phyloP scores from a whole-genome alignment of 2,113 vertebrate species.

The Hypocryptadius cinnamomeus region DNA sequence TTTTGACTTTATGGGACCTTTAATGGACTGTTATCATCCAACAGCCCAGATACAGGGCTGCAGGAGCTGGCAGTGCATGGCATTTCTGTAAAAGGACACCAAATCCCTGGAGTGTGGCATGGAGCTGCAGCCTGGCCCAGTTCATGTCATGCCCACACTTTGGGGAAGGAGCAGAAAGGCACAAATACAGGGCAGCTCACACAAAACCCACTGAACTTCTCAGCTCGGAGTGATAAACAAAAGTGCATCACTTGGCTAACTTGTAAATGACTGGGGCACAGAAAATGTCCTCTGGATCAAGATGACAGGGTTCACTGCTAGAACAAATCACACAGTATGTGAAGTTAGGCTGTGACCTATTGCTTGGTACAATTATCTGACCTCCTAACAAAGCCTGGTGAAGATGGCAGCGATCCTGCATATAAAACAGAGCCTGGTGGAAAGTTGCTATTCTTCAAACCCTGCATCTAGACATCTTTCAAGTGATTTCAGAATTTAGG shows the following conservation, averaged over 20 bases:
- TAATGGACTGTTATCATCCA: background rate
- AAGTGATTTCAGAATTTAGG: conserved; percentile 41
- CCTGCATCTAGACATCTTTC: conserved; percentile 36
- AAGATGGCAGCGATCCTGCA: conserved; percentile 10
- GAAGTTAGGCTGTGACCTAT: background rate
- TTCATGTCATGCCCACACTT: rapidly evolving
- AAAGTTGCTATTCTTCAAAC: conserved; percentile 50
- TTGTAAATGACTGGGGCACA: background rate
- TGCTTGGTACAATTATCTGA: conserved; percentile 20
- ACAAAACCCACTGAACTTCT: background rate
- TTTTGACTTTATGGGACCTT: background rate
- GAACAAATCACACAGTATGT: conserved; percentile 29
- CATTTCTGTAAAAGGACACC: background rate
- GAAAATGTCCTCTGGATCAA: background rate
- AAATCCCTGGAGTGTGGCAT: background rate
- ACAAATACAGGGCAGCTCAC: background rate
- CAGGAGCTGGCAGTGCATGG: background rate
- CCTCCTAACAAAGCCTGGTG: conserved; percentile 38
- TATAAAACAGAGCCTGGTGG: background rate
- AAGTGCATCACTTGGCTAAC: background rate
- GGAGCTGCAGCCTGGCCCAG: background rate
- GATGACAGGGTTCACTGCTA: background rate
- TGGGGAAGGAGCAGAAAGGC: background rate
- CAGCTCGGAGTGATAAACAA: background rate
- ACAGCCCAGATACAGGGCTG: rapidly evolving